A percentile compares a stretch with the other conserved stretches of the same genome.
phyloP scores from a whole-genome alignment of 2,797 vertebrate species.

The Cirrhinus molitorella region DNA sequence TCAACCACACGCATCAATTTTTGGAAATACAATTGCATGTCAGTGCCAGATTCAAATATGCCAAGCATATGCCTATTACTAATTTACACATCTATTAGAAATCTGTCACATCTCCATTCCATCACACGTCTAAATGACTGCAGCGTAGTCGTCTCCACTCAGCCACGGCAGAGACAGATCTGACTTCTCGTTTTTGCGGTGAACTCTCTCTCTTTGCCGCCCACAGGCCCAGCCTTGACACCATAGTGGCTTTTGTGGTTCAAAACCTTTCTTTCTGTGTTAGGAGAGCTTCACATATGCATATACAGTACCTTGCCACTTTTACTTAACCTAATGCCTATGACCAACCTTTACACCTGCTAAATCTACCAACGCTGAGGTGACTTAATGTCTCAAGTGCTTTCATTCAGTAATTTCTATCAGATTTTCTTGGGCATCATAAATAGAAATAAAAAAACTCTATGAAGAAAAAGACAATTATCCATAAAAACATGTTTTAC shows the following conservation, averaged over 20 bases:
- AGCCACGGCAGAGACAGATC: conserved; percentile 4
- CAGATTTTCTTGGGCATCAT: neutral
- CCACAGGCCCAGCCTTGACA: conserved; percentile 19
- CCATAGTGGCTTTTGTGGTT: conserved; percentile 18
- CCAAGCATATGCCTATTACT: conserved; percentile 53
- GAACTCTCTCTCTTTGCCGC: neutral
- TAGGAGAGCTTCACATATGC: conserved; percentile 15
- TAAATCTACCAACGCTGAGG: conserved; percentile 16
- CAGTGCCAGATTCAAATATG: conserved; percentile 53
- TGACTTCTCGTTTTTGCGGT: conserved; percentile 7
- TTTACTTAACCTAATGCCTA: conserved; percentile 19
- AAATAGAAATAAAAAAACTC: neutral
- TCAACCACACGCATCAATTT: conserved; percentile 49
- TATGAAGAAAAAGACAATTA: conserved; percentile 14
- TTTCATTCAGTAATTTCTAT: conserved; percentile 20
- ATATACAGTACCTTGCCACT: conserved; percentile 3
- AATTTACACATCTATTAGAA: conserved; percentile 61
- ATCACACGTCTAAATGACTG: conserved; percentile 39
- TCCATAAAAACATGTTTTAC: conserved; percentile 18
- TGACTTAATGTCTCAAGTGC: conserved; percentile 7
- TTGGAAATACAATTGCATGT: conserved; percentile 53
- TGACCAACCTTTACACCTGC: conserved; percentile 42
- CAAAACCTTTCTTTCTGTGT: conserved; percentile 35
- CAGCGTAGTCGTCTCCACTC: conserved; percentile 26
- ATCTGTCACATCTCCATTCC: conserved; percentile 41